These are phyloP conservation scores for Lasioglossum morio DNA, from an alignment of 2,888 invertebrate genomes.

Conservation along the genomic window DNA sequence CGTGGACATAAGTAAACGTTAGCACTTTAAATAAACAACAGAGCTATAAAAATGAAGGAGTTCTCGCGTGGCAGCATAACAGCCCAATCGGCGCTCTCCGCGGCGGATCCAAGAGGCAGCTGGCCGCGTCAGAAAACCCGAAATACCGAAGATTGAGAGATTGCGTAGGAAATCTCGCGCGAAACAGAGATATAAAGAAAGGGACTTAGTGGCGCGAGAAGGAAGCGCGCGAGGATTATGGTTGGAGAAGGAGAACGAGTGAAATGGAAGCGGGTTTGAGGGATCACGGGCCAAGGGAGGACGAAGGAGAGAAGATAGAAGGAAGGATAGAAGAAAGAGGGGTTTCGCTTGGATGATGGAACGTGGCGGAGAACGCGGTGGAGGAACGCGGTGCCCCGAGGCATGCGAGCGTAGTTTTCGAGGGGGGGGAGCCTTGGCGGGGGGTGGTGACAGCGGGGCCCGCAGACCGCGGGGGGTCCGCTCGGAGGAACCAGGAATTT, in stretches of 20 bases:
- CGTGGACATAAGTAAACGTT: neutral
- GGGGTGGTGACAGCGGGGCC: constrained; percentile 83
- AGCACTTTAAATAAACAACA: neutral
- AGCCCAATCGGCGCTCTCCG: neutral
- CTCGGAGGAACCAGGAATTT: constrained; percentile 86
- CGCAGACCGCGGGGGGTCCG: constrained; percentile 86
- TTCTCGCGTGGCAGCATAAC: neutral
- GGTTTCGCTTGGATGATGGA: constrained; percentile 64
- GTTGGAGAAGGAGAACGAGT: neutral
- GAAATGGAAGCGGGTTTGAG: constrained; percentile 49
- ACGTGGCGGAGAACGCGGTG: constrained; percentile 65
- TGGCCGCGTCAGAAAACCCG: constrained; percentile 38
- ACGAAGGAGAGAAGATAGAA: constrained; percentile 2
- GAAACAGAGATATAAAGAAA: constrained; percentile 50
- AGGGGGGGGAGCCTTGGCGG: constrained; percentile 84
- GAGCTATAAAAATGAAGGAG: neutral
- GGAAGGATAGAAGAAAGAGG: constrained; percentile 14
- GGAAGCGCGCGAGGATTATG: neutral
- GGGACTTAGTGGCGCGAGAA: neutral
- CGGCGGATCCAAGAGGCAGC: neutral
- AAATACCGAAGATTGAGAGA: constrained; percentile 63
- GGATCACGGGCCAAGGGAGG: constrained; percentile 17
- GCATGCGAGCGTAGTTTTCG: constrained; percentile 68
- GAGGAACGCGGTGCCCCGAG: constrained; percentile 65
- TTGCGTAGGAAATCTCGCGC: constrained; percentile 62